Percentiles rank a stretch among this genome's conserved stretches.
Evolutionary conservation across 2,113 vertebrate species (phyloP).

Genomic region (Etia nguti): DNA sequence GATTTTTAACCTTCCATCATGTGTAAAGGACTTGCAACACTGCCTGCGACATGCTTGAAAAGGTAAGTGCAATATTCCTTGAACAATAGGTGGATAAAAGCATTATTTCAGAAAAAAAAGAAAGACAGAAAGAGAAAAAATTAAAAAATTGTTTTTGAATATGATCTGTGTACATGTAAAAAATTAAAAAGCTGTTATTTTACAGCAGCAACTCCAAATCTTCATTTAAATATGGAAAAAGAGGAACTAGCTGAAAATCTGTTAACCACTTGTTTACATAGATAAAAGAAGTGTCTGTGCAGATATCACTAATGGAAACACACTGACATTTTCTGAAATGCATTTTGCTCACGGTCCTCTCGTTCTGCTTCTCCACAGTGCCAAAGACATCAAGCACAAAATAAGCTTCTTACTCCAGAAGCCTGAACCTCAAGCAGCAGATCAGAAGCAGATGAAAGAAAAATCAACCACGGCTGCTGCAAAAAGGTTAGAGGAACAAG

Average conservation of each 20-base stretch:
- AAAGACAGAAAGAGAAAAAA: not conserved
- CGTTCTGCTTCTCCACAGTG: conserved; percentile 61
- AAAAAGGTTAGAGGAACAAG: conserved; percentile 75
- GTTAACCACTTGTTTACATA: not conserved
- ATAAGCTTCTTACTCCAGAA: conserved; percentile 89
- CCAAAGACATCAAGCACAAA: conserved; percentile 93
- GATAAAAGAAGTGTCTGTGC: not conserved
- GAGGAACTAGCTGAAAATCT: not conserved
- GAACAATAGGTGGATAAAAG: not conserved
- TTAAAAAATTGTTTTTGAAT: not conserved
- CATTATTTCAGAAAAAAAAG: not conserved
- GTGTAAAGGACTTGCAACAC: conserved; percentile 90
- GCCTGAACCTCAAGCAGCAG: conserved; percentile 72
- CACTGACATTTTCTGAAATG: not conserved
- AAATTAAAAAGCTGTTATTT: not conserved
- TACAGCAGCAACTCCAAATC: not conserved
- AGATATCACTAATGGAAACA: not conserved
- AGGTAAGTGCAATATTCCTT: conserved; percentile 73
- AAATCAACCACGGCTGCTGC: conserved; percentile 56
- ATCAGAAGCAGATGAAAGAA: conserved; percentile 73
- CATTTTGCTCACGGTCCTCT: not conserved
- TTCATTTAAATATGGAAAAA: not conserved
- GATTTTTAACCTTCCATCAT: conserved; percentile 65
- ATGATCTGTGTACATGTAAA: not conserved
- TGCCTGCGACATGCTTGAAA: conserved; percentile 90